A percentile compares a stretch with the other conserved stretches of the same genome.
phyloP scores from a whole-genome alignment of 2,888 invertebrate species.

The Andricus curvator region DNA sequence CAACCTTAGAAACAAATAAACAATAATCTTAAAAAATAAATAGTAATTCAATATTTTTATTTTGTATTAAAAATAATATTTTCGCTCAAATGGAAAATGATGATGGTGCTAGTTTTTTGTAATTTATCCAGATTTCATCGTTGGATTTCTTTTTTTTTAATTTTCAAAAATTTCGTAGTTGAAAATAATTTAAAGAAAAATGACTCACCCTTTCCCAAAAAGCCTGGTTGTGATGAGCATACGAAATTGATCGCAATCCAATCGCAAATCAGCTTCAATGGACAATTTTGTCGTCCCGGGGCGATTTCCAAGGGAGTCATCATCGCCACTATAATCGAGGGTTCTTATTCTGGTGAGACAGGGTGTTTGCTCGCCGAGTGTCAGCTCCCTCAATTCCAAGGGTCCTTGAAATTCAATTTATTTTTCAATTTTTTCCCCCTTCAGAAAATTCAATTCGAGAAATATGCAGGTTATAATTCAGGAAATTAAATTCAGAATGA shows the following conservation, averaged over 20 bases:
- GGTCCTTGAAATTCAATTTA: conserved; percentile 70
- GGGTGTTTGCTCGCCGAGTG: conserved; percentile 77
- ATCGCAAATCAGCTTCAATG: conserved; percentile 78
- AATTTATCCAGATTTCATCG: no score
- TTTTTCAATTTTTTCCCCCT: not conserved
- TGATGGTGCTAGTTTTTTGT: no score
- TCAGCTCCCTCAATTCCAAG: conserved; percentile 78
- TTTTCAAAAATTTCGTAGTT: no score
- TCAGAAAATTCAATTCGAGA: not conserved
- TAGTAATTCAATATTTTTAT: no score
- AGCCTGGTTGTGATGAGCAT: conserved; percentile 79
- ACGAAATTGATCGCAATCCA: conserved; percentile 79
- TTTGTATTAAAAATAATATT: no score
- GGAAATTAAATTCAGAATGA: no score
- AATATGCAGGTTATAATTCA: not conserved
- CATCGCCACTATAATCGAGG: conserved; percentile 68
- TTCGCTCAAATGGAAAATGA: no score
- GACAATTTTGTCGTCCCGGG: conserved; percentile 74
- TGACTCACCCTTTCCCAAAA: conserved; percentile 76
- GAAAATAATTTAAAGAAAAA: not conserved
- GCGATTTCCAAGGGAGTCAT: conserved; percentile 59
- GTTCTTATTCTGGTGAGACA: conserved; percentile 72
- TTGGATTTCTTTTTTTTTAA: no score
- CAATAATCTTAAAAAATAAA: no score
- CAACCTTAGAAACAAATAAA: no score